Conservation (phyloP, 2,797 vertebrate species). For the Clarias fuscus region DNA sequence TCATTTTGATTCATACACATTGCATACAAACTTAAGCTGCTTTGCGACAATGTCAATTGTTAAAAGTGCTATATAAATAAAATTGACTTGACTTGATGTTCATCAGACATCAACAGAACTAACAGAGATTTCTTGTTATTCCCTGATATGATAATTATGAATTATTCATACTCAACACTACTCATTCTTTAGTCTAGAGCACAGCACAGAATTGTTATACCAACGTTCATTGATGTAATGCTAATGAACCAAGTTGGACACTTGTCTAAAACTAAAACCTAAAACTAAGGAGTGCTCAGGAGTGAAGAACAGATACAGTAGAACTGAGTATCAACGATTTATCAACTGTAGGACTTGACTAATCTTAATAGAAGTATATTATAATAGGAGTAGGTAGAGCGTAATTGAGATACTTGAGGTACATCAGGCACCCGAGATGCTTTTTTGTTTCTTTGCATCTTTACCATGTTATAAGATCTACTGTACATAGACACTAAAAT, state of each 20-base stretch:
- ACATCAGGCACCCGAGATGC: background rate
- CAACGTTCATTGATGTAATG: background rate
- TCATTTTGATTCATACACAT: too few relatives aligned
- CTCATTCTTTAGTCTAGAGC: background rate
- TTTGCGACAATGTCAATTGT: too few relatives aligned
- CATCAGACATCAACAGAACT: too few relatives aligned
- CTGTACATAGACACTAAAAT: background rate
- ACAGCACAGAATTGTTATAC: background rate
- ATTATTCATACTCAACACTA: background rate
- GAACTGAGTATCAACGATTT: background rate
- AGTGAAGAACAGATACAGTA: background rate
- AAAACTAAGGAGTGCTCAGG: background rate
- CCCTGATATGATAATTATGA: background rate
- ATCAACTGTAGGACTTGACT: background rate
- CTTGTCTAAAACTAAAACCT: too few relatives aligned
- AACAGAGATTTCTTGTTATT: background rate
- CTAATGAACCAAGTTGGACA: background rate
- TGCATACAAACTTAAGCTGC: too few relatives aligned
- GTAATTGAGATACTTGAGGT: background rate
- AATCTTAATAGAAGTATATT: background rate
- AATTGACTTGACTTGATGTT: too few relatives aligned
- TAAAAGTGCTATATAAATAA: too few relatives aligned
- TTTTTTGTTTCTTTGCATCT: background rate
- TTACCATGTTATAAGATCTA: background rate
- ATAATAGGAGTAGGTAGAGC: background rate